Percentiles rank a stretch among this genome's conserved stretches.
phyloP scores from a whole-genome alignment of 1,140 invertebrate genomes.

The Choristoneura fumiferana region DNA sequence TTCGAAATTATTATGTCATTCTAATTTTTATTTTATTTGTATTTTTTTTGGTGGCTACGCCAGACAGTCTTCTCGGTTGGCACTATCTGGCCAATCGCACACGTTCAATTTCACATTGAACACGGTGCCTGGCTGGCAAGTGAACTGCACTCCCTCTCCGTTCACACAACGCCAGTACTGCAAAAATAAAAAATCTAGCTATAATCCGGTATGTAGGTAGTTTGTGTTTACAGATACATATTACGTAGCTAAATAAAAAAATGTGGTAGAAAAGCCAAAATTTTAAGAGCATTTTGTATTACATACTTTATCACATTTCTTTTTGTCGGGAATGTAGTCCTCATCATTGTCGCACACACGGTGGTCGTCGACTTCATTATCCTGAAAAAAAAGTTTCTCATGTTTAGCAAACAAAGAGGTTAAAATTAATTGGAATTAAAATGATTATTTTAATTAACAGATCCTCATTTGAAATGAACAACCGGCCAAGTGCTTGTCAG shows the following conservation, averaged over 20 bases:
- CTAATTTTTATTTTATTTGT: too few species aligned
- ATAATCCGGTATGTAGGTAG: too few species aligned
- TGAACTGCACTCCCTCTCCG: constrained; percentile 84
- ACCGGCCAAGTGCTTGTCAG: too few species aligned
- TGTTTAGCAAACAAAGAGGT: too few species aligned
- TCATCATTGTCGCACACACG: constrained; percentile 79
- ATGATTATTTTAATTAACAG: too few species aligned
- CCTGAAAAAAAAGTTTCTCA: constrained; percentile 34
- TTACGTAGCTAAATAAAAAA: too few species aligned
- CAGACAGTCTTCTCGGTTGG: constrained; percentile 80
- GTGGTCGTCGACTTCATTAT: constrained; percentile 67
- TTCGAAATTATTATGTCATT: too few species aligned
- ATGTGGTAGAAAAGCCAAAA: not conserved
- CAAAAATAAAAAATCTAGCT: constrained; percentile 45
- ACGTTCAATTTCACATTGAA: constrained; percentile 84
- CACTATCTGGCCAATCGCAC: constrained; percentile 89
- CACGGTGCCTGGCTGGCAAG: constrained; percentile 85
- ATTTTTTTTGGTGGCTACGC: not conserved
- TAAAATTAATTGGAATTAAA: too few species aligned
- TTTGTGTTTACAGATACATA: too few species aligned
- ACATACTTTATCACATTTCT: constrained; percentile 70
- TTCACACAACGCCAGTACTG: constrained; percentile 91
- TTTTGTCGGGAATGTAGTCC: constrained; percentile 83
- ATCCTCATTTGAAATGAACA: constrained; percentile 4
- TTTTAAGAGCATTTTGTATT: not conserved